Conservation (phyloP, 2,888 invertebrate genomes). For the Stenoptilia bipunctidactyla region DNA sequence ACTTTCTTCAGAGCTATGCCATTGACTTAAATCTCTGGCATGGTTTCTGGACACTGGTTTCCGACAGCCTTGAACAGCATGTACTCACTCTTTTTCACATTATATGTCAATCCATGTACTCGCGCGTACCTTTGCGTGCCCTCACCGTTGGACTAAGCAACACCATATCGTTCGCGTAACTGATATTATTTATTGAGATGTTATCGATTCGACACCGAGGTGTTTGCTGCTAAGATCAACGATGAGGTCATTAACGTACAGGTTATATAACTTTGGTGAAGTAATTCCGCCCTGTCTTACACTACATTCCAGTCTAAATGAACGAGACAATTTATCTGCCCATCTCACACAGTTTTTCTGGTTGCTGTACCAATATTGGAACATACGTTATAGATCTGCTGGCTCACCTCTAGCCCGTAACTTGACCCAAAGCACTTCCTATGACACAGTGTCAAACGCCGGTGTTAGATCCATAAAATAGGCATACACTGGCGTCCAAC, state of each 20-base stretch:
- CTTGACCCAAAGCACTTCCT: background rate
- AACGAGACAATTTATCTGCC: background rate
- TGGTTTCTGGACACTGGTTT: too few species aligned
- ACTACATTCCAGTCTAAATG: background rate
- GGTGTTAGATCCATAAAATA: background rate
- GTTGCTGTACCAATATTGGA: background rate
- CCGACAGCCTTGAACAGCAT: too few species aligned
- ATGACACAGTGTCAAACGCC: conserved; percentile 1
- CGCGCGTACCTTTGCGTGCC: too few species aligned
- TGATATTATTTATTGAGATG: background rate
- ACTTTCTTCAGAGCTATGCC: too few species aligned
- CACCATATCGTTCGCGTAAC: background rate
- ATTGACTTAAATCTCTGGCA: too few species aligned
- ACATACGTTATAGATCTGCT: too few species aligned
- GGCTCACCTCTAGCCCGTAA: background rate
- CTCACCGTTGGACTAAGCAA: background rate
- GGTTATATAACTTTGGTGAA: background rate
- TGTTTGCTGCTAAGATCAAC: background rate
- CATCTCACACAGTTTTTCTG: background rate
- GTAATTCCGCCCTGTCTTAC: background rate
- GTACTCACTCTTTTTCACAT: too few species aligned
- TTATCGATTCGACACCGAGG: background rate
- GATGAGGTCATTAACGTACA: background rate
- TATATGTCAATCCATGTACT: too few species aligned
- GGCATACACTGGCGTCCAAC: background rate